These are phyloP conservation scores for Oryzias melastigma DNA, from an alignment of 2,113 vertebrate species.

Conservation along the genomic window DNA sequence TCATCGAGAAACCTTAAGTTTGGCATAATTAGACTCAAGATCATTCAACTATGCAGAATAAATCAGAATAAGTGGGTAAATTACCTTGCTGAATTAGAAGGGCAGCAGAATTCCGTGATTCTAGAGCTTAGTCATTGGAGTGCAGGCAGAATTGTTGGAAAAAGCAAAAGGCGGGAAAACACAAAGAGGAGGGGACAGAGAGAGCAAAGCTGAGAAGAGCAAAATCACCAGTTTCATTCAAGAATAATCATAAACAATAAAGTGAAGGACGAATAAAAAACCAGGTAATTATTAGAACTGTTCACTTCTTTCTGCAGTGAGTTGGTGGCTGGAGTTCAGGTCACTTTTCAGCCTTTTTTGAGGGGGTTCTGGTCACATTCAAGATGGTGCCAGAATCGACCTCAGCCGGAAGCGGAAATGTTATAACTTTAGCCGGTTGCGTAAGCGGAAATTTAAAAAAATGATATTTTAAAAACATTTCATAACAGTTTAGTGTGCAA, in stretches of 20 bases:
- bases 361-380: slow-evolving; percentile 13
- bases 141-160: slow-evolving; percentile 23
- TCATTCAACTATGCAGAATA: background rate
- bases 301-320: slow-evolving; percentile 4
- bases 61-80: slow-evolving; percentile 20
- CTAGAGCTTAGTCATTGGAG: slow-evolving; percentile 59
- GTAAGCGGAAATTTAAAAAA: no score
- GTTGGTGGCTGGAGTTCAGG: slow-evolving; percentile 12
- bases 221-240: slow-evolving; percentile 35
- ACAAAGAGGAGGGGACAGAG: slow-evolving; percentile 27
- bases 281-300: background rate
- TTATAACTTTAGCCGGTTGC: no score
- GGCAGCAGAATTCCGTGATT: slow-evolving; percentile 36
- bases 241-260: slow-evolving; percentile 18
- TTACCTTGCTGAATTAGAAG: slow-evolving; percentile 67
- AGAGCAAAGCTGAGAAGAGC: slow-evolving; percentile 52
- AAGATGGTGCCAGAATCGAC: no score
- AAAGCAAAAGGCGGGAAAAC: slow-evolving; percentile 32
- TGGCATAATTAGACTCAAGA: slow-evolving; percentile 1
- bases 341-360: slow-evolving; percentile 1
- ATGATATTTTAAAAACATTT: no score
- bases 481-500: no score
- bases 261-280: slow-evolving; percentile 24
- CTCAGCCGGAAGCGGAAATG: no score
- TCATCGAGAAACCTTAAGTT: background rate